Evolutionary conservation across 2,888 invertebrate species (phyloP), one percentile per base, ranked within the genome.

Genomic region (Trachelus troglodyta): DNA sequence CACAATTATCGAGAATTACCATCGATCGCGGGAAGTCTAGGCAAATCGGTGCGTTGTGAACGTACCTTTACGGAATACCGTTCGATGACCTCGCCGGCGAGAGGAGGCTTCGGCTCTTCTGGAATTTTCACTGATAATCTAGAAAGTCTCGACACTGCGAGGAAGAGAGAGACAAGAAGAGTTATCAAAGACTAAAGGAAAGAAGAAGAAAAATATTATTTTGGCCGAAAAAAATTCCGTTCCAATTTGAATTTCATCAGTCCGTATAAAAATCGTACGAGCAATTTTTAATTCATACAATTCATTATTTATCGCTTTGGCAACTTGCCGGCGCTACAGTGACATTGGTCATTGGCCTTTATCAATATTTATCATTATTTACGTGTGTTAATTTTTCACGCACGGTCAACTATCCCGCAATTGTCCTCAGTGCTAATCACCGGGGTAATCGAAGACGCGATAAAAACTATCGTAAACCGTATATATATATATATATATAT

Each of bases 71-170:
- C 56, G 56, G 56, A 23, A 56, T 79, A 34, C 79, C 84, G 84
- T 84, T 84, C 83, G 82, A 82, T 79, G 82, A 83, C 82, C 82
- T 82, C 84, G 80, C 80, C 56, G 74, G 76, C 82, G 80, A 84
- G 78, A 81, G 80, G 81, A 79, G 84, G 80, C 77, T 77, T 83
- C 79, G n/a, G 78, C 74, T 84, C 82, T 78, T 83, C 81, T 76
- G 76, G 78, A 68, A 69, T 82, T 83, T 84, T 84, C 82, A 82
- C 79, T 80, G 79, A 79, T 83, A 79, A 76, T 78, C 80, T 82
- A 81, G 83, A 84, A 83, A 82, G 83, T 83, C 23, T 75, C 33
- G 15, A n/a, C 71, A 33, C 6, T 12, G 33, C 33, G 33, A 76
- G 34, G 23, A 23, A 33, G n/a, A 15, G 73, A 31, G 40, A 34